A percentile compares a stretch with the other conserved stretches of the same genome.
These are phyloP conservation scores for Pomatorhinus ruficollis DNA, from an alignment of 2,113 vertebrate species.

Conservation along the genomic window DNA sequence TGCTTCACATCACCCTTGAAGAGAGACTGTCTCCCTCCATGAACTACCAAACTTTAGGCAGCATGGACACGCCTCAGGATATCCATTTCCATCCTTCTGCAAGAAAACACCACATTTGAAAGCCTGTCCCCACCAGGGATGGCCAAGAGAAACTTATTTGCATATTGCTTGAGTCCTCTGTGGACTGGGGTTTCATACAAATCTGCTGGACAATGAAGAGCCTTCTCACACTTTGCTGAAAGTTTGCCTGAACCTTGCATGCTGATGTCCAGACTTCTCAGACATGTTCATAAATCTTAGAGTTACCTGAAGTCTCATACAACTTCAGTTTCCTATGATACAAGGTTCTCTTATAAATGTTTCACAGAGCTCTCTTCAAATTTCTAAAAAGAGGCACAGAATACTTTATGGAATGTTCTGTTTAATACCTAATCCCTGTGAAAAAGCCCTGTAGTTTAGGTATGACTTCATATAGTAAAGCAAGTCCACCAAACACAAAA, in stretches of 20 bases:
- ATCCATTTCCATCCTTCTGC: background rate
- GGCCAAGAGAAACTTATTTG: background rate
- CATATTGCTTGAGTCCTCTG: background rate
- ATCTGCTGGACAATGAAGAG: background rate
- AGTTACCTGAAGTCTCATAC: background rate
- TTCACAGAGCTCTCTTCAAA: conserved; percentile 2
- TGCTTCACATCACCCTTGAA: background rate
- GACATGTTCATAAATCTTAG: background rate
- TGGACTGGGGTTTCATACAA: background rate
- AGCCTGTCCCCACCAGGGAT: accelerated
- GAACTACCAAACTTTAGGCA: background rate
- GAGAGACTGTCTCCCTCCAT: background rate
- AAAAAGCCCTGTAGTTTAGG: background rate
- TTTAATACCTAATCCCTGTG: background rate
- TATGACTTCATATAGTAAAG: background rate
- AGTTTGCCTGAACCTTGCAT: background rate
- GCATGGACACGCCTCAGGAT: background rate
- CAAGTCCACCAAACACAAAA: background rate
- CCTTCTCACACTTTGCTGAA: background rate
- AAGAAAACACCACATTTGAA: background rate
- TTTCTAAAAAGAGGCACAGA: background rate
- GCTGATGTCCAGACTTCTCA: background rate
- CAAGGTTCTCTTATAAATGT: background rate
- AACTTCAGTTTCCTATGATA: background rate
- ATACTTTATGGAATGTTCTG: conserved; percentile 1